Percentiles rank a stretch among this genome's conserved stretches.
Evolutionary conservation across 2,113 vertebrate species (phyloP).

Genomic region (Vidua macroura): DNA sequence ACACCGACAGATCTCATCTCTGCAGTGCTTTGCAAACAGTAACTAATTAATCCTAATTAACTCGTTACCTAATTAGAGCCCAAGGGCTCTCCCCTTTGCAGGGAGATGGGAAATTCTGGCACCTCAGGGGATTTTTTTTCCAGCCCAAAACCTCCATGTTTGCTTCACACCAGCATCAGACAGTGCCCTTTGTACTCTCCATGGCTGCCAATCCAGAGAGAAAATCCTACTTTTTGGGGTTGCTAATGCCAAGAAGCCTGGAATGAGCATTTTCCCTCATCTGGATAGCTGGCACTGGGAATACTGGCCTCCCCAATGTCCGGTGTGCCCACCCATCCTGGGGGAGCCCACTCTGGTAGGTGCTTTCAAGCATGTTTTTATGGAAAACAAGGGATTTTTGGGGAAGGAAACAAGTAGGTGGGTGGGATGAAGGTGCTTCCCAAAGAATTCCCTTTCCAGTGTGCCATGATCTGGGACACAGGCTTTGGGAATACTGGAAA

Average conservation of each 20-base stretch:
- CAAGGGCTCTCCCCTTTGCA: not conserved
- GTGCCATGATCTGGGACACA: accelerated
- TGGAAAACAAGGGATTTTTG: not conserved
- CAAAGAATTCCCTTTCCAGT: not conserved
- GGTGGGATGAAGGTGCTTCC: not conserved
- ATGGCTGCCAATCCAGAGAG: accelerated
- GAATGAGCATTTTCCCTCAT: not conserved
- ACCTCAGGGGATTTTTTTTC: not conserved
- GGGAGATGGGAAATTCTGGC: not conserved
- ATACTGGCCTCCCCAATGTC: not conserved
- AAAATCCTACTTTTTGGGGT: not conserved
- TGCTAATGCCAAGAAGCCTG: accelerated
- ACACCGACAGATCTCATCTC: not conserved
- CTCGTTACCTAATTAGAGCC: slow-evolving; percentile 58
- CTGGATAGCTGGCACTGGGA: not conserved
- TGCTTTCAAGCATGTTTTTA: not conserved
- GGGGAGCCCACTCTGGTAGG: not conserved
- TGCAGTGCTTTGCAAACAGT: slow-evolving; percentile 57
- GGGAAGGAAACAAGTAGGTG: not conserved
- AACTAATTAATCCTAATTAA: slow-evolving; percentile 69
- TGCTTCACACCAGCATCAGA: not conserved
- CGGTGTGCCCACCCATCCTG: accelerated
- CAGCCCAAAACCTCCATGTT: not conserved
- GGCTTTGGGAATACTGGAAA: not conserved
- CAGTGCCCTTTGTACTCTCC: not conserved